phyloP scores from a whole-genome alignment of 2,797 vertebrate species.

The Ambastaia sidthimunki region DNA sequence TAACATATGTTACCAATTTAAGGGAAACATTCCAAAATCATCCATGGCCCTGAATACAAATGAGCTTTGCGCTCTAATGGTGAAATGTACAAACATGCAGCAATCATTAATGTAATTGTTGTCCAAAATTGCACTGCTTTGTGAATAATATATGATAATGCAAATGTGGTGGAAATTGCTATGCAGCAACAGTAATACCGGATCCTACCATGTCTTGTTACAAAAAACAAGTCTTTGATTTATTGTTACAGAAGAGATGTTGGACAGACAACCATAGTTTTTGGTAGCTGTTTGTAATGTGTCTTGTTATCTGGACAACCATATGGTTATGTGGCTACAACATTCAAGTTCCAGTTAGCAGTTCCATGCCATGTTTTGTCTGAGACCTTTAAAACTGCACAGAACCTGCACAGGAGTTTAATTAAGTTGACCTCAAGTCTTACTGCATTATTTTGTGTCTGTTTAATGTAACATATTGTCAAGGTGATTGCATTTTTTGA shows the following conservation, averaged over 20 bases:
- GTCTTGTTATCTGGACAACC: background rate
- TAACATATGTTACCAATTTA: slow-evolving; percentile 56
- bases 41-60: slow-evolving; percentile 42
- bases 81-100: slow-evolving; percentile 48
- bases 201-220: background rate
- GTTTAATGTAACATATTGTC: slow-evolving; percentile 1
- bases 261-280: background rate
- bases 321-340: background rate
- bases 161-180: background rate
- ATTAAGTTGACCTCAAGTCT: background rate
- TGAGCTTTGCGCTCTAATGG: slow-evolving; percentile 29
- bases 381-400: background rate
- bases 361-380: slow-evolving; percentile 22
- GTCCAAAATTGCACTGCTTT: slow-evolving; percentile 32
- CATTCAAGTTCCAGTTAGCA: background rate
- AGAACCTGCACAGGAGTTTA: background rate
- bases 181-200: background rate
- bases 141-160: slow-evolving; percentile 28
- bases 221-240: background rate
- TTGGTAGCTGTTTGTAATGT: background rate
- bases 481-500: slow-evolving; percentile 5
- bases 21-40: slow-evolving; percentile 52
- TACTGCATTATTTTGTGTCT: background rate
- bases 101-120: slow-evolving; percentile 55
- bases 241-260: background rate